These are phyloP conservation scores for Paradoxurus hermaphroditus DNA, from an alignment of 2,113 vertebrate genomes.

Conservation along the genomic window DNA sequence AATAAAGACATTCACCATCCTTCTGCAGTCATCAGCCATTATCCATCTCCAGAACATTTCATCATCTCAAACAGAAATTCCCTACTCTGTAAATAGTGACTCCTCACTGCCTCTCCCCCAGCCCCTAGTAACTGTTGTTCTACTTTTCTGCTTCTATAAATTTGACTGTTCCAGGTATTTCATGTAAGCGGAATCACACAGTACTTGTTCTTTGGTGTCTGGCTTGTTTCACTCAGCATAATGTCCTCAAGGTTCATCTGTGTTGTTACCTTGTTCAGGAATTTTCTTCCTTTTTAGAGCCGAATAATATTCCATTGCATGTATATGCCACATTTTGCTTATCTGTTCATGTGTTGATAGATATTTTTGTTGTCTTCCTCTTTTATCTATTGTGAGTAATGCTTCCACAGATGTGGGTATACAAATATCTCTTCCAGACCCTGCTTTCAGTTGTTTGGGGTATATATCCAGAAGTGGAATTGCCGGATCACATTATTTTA, in stretches of 20 bases:
- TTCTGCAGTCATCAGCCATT: neutral
- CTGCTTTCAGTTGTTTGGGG: neutral
- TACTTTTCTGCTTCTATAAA: neutral
- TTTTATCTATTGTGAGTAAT: neutral
- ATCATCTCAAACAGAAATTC: neutral
- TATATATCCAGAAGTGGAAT: neutral
- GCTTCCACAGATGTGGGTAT: neutral
- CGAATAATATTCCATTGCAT: neutral
- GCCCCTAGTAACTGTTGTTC: neutral
- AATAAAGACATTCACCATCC: neutral
- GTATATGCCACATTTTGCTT: neutral
- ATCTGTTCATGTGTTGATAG: neutral
- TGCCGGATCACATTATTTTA: neutral
- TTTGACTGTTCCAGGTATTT: neutral
- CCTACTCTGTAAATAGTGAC: neutral
- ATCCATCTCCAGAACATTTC: neutral
- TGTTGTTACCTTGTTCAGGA: neutral
- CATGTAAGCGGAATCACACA: neutral
- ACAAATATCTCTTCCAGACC: neutral
- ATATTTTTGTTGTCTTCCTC: neutral
- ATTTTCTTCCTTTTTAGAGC: neutral
- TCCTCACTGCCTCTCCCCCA: accelerated
- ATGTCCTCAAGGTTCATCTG: neutral
- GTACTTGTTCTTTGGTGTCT: neutral
- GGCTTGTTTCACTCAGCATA: neutral